Evolutionary conservation across 2,888 invertebrate species (phyloP).

Genomic region (Macropis europaea): DNA sequence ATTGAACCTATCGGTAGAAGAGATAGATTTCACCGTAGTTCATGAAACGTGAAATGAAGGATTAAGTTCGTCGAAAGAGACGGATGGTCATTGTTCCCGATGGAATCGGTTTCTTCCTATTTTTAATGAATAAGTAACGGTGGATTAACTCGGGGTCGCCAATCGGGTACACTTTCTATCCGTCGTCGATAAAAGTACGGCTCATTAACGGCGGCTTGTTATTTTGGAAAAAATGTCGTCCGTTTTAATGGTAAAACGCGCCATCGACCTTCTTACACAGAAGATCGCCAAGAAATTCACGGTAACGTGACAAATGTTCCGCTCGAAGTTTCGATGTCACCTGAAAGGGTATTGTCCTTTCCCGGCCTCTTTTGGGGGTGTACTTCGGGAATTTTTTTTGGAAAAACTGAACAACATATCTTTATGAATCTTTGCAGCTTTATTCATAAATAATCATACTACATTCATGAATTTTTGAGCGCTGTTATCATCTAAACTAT

Average conservation of each 20-base stretch:
- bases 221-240: conserved; percentile 4
- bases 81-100: conserved; percentile 5
- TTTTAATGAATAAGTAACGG: conserved; percentile 40
- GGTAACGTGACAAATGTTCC: too few species aligned
- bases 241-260: not conserved
- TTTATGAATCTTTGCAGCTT: too few species aligned
- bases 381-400: too few species aligned
- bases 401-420: too few species aligned
- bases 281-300: not conserved
- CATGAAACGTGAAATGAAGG: conserved; percentile 4
- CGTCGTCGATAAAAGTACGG: conserved; percentile 25
- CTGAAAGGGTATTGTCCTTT: too few species aligned
- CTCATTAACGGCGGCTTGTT: conserved; percentile 29
- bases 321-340: too few species aligned
- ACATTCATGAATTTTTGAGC: too few species aligned
- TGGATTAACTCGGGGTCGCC: conserved; percentile 38
- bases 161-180: conserved; percentile 57
- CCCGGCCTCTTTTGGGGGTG: too few species aligned
- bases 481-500: too few species aligned
- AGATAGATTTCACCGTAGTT: not conserved
- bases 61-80: not conserved
- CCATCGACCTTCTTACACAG: not conserved
- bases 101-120: conserved; percentile 3
- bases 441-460: too few species aligned
- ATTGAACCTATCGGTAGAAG: too few species aligned